phyloP scores from a whole-genome alignment of 1,140 invertebrate genomes.

The Musca vetustissima region DNA sequence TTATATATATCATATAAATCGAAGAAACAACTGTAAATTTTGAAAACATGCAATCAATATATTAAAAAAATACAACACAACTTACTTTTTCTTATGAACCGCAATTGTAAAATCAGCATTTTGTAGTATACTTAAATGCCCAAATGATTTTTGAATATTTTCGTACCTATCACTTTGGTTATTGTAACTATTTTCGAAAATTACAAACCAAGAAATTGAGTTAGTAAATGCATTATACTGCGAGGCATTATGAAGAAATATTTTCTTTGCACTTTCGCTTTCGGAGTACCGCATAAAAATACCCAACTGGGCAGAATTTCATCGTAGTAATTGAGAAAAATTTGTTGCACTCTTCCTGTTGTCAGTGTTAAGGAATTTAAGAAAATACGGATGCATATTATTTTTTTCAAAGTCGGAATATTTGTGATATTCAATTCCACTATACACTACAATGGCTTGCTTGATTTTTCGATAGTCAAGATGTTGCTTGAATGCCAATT shows the following conservation, averaged over 20 bases:
- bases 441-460: too few species aligned
- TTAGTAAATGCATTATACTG: constrained; percentile 5
- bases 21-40: constrained; percentile 3
- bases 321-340: background rate
- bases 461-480: too few species aligned
- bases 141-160: background rate
- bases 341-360: background rate
- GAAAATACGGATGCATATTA: too few species aligned
- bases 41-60: too few species aligned
- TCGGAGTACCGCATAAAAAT: background rate
- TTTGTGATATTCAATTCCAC: too few species aligned
- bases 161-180: background rate
- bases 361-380: too few species aligned
- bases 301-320: too few species aligned
- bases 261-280: background rate
- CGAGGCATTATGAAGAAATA: background rate
- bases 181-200: background rate
- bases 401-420: too few species aligned
- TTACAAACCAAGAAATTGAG: constrained; percentile 14
- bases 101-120: constrained; percentile 20
- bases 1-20: constrained; percentile 43
- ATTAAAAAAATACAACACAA: too few species aligned
- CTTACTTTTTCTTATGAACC: background rate
- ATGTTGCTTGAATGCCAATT: too few species aligned
- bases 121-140: background rate